These are phyloP conservation scores for Sicus ferrugineus DNA, from an alignment of 2,888 invertebrate species.

Conservation along the genomic window DNA sequence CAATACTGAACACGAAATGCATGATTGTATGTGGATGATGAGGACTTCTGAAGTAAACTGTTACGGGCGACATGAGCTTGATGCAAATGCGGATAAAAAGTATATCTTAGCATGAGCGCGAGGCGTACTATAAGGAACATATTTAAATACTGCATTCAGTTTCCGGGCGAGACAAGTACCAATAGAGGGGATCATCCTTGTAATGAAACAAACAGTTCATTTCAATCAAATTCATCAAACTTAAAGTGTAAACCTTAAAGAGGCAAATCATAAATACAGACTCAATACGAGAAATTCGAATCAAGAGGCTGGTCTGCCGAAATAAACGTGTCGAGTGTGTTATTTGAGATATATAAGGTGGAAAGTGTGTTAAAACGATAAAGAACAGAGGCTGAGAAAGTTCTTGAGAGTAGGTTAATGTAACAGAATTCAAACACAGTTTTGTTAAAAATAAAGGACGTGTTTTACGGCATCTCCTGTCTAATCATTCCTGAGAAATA, in stretches of 20 bases:
- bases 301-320: conserved; percentile 5
- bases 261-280: neutral
- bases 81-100: conserved; percentile 9
- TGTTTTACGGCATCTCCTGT: too few species aligned
- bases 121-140: neutral
- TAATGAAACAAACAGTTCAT: conserved; percentile 39
- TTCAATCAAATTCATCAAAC: conserved; percentile 1
- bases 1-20: neutral
- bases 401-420: too few species aligned
- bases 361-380: conserved; percentile 10
- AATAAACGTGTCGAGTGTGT: neutral
- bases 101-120: too few species aligned
- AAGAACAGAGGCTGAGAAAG: too few species aligned
- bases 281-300: neutral
- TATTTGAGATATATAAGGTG: neutral
- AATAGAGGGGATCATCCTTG: conserved; percentile 63
- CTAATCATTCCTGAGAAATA: too few species aligned
- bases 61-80: neutral
- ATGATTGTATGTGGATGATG: neutral
- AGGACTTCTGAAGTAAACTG: neutral
- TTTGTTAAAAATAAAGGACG: too few species aligned
- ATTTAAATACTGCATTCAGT: conserved; percentile 47
- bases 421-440: too few species aligned
- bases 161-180: conserved; percentile 65
- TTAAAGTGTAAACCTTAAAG: neutral